A percentile compares a stretch with the other conserved stretches of the same genome.
Conservation (phyloP, 2,113 vertebrate genomes). For the Microtus richardsoni region DNA sequence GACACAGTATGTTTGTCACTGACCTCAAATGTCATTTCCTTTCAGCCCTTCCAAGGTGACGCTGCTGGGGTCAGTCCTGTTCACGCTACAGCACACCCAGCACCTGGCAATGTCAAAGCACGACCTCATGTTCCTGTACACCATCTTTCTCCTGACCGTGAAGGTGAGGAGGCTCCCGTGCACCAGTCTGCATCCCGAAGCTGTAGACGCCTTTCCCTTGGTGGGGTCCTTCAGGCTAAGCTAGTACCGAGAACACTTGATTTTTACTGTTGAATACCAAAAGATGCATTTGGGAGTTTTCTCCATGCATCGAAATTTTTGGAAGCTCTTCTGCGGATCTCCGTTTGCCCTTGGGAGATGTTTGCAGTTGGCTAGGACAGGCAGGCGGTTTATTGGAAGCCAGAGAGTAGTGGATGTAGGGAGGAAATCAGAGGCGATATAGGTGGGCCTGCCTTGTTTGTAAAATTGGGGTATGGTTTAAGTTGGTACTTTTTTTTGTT, state of each 20-base stretch:
- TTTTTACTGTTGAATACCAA: conserved; percentile 11
- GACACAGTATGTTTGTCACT: conserved; percentile 5
- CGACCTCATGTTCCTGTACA: conserved; percentile 95
- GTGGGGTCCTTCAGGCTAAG: conserved; percentile 3
- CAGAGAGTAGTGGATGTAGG: background rate
- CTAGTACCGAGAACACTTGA: background rate
- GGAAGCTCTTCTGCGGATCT: background rate
- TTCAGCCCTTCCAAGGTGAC: conserved; percentile 95
- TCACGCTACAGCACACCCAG: conserved; percentile 92
- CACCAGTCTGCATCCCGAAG: background rate
- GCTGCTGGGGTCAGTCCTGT: conserved; percentile 94
- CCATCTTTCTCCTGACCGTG: conserved; percentile 91
- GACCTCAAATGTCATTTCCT: conserved; percentile 76
- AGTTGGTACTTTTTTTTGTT: background rate
- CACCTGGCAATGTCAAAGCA: conserved; percentile 91
- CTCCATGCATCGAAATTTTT: background rate
- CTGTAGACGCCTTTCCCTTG: background rate
- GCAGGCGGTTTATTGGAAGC: background rate
- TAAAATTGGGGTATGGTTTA: background rate
- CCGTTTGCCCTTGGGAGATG: background rate
- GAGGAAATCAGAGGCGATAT: background rate
- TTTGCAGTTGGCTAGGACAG: background rate
- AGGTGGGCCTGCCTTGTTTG: background rate
- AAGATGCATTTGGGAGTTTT: conserved; percentile 17
- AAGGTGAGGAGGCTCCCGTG: conserved; percentile 91